Percentiles rank a stretch among this genome's conserved stretches.
Conservation (phyloP, 2,113 vertebrate genomes). For the Calyptomena viridis region DNA sequence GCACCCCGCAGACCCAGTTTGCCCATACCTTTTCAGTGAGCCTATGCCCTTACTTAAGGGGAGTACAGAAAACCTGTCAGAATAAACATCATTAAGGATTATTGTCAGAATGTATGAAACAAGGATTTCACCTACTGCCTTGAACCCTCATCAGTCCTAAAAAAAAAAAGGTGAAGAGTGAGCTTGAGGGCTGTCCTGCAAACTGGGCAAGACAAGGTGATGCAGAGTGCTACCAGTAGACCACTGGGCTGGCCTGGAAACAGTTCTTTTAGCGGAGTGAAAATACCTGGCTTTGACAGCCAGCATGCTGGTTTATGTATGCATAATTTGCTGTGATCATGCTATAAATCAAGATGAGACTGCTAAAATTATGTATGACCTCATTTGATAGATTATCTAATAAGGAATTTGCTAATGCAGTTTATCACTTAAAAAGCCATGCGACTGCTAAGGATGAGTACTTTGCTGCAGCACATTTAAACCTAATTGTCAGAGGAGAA, state of each 20-base stretch:
- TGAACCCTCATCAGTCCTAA: neutral
- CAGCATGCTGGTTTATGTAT: conserved; percentile 14
- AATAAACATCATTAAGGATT: neutral
- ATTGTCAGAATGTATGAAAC: neutral
- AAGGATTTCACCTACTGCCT: neutral
- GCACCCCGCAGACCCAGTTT: neutral
- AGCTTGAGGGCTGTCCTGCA: neutral
- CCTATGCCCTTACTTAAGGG: neutral
- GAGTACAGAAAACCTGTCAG: neutral
- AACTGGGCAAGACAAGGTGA: neutral
- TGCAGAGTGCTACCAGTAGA: neutral
- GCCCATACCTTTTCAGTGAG: neutral
- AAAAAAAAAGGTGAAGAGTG: neutral
- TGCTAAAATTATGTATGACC: conserved; percentile 67
- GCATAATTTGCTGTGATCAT: conserved; percentile 28
- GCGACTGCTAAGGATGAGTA: conserved; percentile 48
- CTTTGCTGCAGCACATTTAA: conserved; percentile 73
- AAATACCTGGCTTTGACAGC: conserved; percentile 38
- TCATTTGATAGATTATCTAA: conserved; percentile 75
- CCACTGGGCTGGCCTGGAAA: neutral
- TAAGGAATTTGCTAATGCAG: conserved; percentile 77
- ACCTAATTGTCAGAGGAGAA: conserved; percentile 75
- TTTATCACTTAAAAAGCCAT: conserved; percentile 78
- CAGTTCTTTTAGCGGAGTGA: neutral
- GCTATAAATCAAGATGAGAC: conserved; percentile 60